Evolutionary conservation across 2,888 invertebrate species (phyloP), one percentile per base, ranked within the genome.

Genomic region (Schrankia costaestrigalis): DNA sequence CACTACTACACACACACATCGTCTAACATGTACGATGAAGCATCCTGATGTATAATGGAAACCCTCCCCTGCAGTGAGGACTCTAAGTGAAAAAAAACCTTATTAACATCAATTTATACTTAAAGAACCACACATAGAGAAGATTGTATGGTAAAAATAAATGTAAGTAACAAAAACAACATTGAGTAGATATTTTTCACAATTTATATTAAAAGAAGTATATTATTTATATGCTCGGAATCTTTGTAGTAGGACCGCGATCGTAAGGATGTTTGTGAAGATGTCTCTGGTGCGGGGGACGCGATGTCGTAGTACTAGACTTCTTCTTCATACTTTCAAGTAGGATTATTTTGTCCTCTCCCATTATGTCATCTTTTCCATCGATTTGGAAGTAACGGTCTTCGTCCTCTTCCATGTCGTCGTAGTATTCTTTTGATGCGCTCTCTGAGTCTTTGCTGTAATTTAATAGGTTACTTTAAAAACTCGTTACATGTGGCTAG

Each of bases 241-340:
- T 47, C 12, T 49, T 56, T 36, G 51, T 52, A 25, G 38, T 65
- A 35, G 87, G 87, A 41, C 87, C 87, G 10, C 87, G 73, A 54
- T 88, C 87, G 52, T 85, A 88, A 3, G 87, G 87, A 39, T 88
- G 85, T 83, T 85, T 88, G 61, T 85, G 86, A 11, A 82, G 87
- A 86, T 88, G 87, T 73, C 87, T 78, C 56, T 77, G 84, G 58
- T 82, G 86, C n/a, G 72, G 66, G 2, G 71, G 63, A 9, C 78
- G 65, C 10, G 61, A 62, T 2, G 72, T 73, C 5, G 56, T 43
- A 18, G 63, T 56, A 29, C 49, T 59, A 11, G 52, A 62, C 34
- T 30, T 40, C 32, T 35, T 51, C 31, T 26, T 27, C 1, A 45
- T 32, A 3, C 54, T 47, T 11, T 58, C 56, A 31, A 40, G 68